Percentiles rank a stretch among this genome's conserved stretches.
Conservation (phyloP, 2,113 vertebrate genomes). For the Vulpes lagopus region DNA sequence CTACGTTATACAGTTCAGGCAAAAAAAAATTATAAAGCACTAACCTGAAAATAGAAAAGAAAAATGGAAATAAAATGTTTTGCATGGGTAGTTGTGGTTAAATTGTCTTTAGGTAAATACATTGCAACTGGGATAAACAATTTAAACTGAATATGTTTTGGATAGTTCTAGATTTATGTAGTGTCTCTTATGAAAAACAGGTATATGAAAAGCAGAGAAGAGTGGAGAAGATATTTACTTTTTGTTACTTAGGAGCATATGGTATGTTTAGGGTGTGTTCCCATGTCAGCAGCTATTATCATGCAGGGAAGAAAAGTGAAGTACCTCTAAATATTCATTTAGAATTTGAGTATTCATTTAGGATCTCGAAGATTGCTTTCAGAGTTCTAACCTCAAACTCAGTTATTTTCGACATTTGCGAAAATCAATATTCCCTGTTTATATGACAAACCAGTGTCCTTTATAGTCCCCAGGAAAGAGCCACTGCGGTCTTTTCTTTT, state of each 20-base stretch:
- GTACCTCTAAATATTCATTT: background rate
- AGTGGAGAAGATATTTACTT: background rate
- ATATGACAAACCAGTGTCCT: background rate
- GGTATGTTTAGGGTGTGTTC: background rate
- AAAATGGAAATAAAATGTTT: background rate
- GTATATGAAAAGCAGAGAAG: background rate
- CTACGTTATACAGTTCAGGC: background rate
- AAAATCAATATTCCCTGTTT: background rate
- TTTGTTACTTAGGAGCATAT: background rate
- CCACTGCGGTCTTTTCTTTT: background rate
- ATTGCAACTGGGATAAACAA: background rate
- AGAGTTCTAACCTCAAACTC: background rate
- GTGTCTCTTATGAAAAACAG: background rate
- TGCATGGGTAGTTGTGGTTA: background rate
- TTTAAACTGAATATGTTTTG: background rate
- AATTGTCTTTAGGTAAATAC: background rate
- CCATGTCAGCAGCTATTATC: background rate
- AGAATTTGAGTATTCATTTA: background rate
- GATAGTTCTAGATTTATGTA: background rate
- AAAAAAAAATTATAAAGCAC: background rate
- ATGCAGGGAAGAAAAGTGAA: background rate
- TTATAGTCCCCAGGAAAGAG: background rate
- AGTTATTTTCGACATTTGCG: background rate
- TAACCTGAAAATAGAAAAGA: background rate
- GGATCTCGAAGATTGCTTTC: background rate